Evolutionary conservation across 2,888 invertebrate genomes (phyloP).

Genomic region (Dynastes grantii): DNA sequence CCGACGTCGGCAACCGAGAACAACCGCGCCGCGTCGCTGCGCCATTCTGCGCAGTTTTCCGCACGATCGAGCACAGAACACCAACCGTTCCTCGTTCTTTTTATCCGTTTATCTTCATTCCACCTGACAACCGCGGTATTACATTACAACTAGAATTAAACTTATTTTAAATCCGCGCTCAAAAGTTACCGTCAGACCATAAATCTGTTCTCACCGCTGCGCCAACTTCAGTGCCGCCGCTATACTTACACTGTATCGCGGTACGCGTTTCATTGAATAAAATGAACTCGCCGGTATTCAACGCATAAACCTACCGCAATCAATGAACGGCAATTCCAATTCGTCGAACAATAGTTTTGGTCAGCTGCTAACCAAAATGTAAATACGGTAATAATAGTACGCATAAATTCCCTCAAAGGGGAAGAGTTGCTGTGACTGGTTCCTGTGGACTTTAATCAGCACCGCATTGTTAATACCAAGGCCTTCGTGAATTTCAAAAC

Average conservation of each 20-base stretch:
- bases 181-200: constrained; percentile 46
- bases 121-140: constrained; percentile 52
- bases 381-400: no score
- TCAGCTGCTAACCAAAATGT: no score
- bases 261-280: constrained; percentile 42
- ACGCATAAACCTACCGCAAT: neutral
- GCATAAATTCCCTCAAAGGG: no score
- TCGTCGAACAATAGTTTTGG: no score
- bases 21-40: constrained; percentile 1
- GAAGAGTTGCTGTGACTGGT: no score
- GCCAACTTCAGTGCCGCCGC: neutral
- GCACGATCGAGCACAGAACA: constrained; percentile 50
- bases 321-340: neutral
- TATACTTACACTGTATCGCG: neutral
- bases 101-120: constrained; percentile 56
- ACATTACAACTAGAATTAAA: constrained; percentile 59
- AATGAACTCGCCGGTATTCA: no score
- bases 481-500: no score
- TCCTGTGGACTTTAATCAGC: no score
- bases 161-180: constrained; percentile 54
- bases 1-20: no score
- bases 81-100: constrained; percentile 54
- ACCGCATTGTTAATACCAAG: no score
- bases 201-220: constrained; percentile 43
- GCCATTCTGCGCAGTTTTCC: constrained; percentile 8